These are phyloP conservation scores for Calidris pygmaea DNA, from an alignment of 2,113 vertebrate genomes.

Conservation along the genomic window DNA sequence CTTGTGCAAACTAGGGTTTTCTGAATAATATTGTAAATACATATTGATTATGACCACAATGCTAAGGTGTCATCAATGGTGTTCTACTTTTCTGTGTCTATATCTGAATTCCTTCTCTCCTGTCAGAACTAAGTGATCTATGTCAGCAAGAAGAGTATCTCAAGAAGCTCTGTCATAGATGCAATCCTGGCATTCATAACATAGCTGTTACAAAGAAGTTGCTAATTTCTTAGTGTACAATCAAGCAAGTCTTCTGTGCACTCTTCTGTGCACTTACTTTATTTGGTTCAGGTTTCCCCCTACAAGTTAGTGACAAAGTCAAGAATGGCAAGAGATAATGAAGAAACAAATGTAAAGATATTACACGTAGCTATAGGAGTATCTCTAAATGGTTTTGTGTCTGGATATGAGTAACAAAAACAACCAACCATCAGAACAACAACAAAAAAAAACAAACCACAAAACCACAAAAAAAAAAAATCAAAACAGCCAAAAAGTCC, in stretches of 20 bases:
- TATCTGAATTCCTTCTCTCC: neutral
- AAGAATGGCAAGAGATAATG: neutral
- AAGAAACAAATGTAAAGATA: neutral
- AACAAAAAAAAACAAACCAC: neutral
- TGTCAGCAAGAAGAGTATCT: neutral
- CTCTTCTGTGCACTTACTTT: neutral
- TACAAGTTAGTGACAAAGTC: neutral
- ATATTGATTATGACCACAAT: neutral
- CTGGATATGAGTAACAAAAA: neutral
- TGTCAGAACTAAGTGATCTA: neutral
- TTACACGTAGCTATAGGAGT: accelerated
- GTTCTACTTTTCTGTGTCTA: neutral
- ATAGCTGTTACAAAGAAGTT: neutral
- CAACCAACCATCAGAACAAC: neutral
- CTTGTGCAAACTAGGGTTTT: neutral
- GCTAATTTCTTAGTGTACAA: neutral
- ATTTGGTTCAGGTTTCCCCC: neutral
- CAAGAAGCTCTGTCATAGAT: neutral
- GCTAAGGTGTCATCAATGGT: neutral
- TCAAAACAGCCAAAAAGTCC: neutral
- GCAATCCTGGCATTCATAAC: neutral
- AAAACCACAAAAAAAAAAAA: too few relatives aligned
- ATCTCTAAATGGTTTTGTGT: neutral
- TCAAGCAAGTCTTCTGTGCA: neutral
- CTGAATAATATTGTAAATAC: neutral